Conservation (phyloP, 1,140 invertebrate species). For the Papilio aristodemus region DNA sequence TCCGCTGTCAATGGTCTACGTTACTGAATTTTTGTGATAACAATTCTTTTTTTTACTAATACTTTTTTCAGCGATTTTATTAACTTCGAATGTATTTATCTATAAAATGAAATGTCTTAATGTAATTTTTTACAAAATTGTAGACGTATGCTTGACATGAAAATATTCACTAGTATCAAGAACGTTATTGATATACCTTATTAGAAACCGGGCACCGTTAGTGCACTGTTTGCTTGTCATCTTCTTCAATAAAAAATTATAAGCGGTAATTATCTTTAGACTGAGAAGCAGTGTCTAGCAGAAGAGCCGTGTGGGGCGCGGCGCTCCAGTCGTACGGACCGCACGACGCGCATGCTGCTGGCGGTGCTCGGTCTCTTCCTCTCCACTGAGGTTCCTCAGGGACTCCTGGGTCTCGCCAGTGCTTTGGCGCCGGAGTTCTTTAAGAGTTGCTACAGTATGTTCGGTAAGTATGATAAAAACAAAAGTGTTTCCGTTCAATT, state of each 20-base stretch:
- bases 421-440: slow-evolving; percentile 88
- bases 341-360: slow-evolving; percentile 96
- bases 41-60: slow-evolving; percentile 10
- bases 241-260: too few species aligned
- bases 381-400: slow-evolving; percentile 92
- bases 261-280: slow-evolving; percentile 49
- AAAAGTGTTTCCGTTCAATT: too few species aligned
- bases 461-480: slow-evolving; percentile 57
- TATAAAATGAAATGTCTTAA: too few species aligned
- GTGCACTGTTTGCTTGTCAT: too few species aligned
- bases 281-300: slow-evolving; percentile 68
- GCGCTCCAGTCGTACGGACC: slow-evolving; percentile 86
- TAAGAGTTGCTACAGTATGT: slow-evolving; percentile 86
- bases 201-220: too few species aligned
- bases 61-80: too few species aligned
- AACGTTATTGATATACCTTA: too few species aligned
- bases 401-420: slow-evolving; percentile 89
- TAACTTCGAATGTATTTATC: too few species aligned
- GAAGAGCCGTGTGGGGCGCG: slow-evolving; percentile 61
- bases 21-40: background rate
- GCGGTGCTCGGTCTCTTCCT: slow-evolving; percentile 95
- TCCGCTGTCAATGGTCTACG: background rate
- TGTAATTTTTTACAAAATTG: too few species aligned
- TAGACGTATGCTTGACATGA: too few species aligned
- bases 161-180: too few species aligned